phyloP scores from a whole-genome alignment of 1,140 invertebrate species.

The Hyles euphorbiae region DNA sequence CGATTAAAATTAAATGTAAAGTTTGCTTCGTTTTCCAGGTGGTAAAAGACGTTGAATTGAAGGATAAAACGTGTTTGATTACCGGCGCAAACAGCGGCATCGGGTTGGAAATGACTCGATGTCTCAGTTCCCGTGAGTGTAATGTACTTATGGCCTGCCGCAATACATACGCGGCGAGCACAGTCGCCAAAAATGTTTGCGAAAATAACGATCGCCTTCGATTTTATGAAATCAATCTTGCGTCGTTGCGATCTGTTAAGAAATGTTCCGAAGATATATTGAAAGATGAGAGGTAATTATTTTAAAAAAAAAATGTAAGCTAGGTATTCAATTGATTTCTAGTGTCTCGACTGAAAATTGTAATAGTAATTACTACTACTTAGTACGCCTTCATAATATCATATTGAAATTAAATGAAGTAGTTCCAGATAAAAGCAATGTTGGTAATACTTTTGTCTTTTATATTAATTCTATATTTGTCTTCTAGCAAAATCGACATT shows the following conservation, averaged over 20 bases:
- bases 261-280: constrained; percentile 44
- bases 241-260: constrained; percentile 54
- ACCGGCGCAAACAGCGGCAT: constrained; percentile 95
- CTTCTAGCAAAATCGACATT: constrained; percentile 85
- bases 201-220: constrained; percentile 32
- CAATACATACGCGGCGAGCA: constrained; percentile 48
- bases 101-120: constrained; percentile 92
- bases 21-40: constrained; percentile 67
- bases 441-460: too few species aligned
- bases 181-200: constrained; percentile 36
- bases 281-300: constrained; percentile 42
- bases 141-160: constrained; percentile 68
- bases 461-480: background rate
- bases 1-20: background rate
- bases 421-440: too few species aligned
- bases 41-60: constrained; percentile 88
- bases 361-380: constrained; percentile 4
- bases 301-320: background rate
- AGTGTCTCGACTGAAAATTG: background rate
- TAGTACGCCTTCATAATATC: too few species aligned
- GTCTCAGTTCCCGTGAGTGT: constrained; percentile 90
- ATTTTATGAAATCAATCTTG: constrained; percentile 46
- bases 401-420: too few species aligned
- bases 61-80: constrained; percentile 86
- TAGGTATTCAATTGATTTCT: background rate